These are phyloP conservation scores for Brachionus manjavacas DNA, from an alignment of 1,140 invertebrate species.

Conservation along the genomic window DNA sequence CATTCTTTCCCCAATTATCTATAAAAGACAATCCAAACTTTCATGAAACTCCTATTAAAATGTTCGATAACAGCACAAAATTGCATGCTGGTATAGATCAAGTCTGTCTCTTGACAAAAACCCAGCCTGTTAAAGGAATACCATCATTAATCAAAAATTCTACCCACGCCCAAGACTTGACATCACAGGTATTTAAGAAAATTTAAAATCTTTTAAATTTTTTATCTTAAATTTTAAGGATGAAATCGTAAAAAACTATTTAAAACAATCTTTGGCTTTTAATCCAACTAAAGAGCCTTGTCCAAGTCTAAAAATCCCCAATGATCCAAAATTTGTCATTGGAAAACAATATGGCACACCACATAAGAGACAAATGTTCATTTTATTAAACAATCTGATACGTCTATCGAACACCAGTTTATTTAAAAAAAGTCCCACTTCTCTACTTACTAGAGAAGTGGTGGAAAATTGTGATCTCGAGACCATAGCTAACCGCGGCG, in stretches of 20 bases:
- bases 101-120: constrained; percentile 38
- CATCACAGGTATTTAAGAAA: not conserved
- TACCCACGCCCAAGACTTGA: not conserved
- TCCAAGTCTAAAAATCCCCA: not conserved
- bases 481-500: not conserved
- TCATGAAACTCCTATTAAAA: not conserved
- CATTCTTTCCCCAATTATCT: constrained; percentile 20
- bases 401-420: not conserved
- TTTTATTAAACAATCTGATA: constrained; percentile 31
- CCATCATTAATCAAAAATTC: not conserved
- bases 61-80: constrained; percentile 6
- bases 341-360: constrained; percentile 23
- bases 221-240: not conserved
- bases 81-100: constrained; percentile 42
- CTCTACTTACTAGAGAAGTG: not conserved
- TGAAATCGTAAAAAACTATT: constrained; percentile 8
- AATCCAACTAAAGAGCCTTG: constrained; percentile 21
- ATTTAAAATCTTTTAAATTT: not conserved
- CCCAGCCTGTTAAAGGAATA: not conserved
- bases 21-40: not conserved
- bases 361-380: constrained; percentile 33
- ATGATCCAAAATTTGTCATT: constrained; percentile 12
- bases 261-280: constrained; percentile 36
- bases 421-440: constrained; percentile 2
- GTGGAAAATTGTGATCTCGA: not conserved